Base-by-base conservation (phyloP, 2,888 invertebrate species). In the Apoderus coryli region DNA sequence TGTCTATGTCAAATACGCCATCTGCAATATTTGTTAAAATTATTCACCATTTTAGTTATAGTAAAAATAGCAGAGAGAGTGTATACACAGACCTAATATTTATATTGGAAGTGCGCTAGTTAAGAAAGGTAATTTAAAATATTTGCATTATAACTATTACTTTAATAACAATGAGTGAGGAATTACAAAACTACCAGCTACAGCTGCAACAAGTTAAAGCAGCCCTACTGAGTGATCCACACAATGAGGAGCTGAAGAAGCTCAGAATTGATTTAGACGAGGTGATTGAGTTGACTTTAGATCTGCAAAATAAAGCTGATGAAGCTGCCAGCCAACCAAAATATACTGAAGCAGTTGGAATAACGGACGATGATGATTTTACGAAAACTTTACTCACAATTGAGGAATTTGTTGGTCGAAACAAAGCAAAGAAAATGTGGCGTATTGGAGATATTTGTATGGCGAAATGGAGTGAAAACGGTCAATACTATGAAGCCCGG, bases 131-230 rank as follows among this genome's bases (percentile, higher is more conserved):
- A 19, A 7, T 19, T 19, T 19, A 19, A 19, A 6, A 6, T n/a
- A 19, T 6, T 19, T 19, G n/a, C 19, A 19, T 19, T 19, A 7
- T 19, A 7, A n/a, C 19, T 19, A 19, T 19, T 7, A 6, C 6
- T 19, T 19, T 29, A 29, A 32, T 25, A 33, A 57, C 45, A 44
- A 79, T 79, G 78, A 73, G 76, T 46, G 86, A 88, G 52, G 88
- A 89, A 59, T 63, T 88, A 46, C 76, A 85, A 57, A 89, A 84
- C 53, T 90, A 90, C 53, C 82, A 80, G 60, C 64, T 89, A 34
- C 90, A 90, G 57, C 65, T 90, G 42, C 88, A 89, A 57, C 89
- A 90, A 73, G 88, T 96, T 36, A 96, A 96, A 64, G 95, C 95
- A 42, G 95, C 96, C 2, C 64, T 98, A 30, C 75, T 89, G 11